Conservation (phyloP, 1,140 invertebrate genomes). For the Cydia strobilella region DNA sequence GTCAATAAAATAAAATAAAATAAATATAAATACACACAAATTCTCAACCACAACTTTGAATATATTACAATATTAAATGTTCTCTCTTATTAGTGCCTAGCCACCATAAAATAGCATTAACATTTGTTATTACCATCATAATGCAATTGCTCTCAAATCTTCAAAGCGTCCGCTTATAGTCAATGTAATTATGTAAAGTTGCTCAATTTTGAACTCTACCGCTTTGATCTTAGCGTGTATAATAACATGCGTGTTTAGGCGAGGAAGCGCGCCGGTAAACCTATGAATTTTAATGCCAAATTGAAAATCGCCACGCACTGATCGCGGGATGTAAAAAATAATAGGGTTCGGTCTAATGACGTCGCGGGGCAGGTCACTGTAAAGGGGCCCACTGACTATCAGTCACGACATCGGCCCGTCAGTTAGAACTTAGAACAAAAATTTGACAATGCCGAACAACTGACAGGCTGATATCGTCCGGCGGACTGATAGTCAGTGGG, state of each 20-base stretch:
- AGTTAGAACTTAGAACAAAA: no score
- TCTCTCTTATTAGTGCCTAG: neutral
- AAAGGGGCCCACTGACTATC: no score
- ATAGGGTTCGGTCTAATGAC: slow-evolving; percentile 12
- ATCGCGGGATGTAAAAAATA: slow-evolving; percentile 21
- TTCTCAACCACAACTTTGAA: neutral
- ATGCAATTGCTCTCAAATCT: slow-evolving; percentile 12
- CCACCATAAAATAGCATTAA: neutral
- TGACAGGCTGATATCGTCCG: no score
- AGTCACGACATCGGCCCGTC: no score
- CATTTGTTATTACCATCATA: neutral
- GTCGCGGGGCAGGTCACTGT: neutral
- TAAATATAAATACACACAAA: neutral
- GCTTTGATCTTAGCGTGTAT: neutral
- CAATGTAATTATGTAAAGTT: neutral
- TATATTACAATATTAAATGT: neutral
- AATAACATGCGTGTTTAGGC: neutral
- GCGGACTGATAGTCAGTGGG: no score
- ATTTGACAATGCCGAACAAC: no score
- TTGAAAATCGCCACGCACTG: slow-evolving; percentile 17
- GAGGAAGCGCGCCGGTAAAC: neutral
- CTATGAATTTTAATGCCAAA: slow-evolving; percentile 30
- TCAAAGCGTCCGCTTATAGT: neutral
- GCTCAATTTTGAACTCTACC: neutral
- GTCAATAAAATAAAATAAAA: no score